Evolutionary conservation across 2,113 vertebrate genomes (phyloP).

Genomic region (Actenoides lindsayi): DNA sequence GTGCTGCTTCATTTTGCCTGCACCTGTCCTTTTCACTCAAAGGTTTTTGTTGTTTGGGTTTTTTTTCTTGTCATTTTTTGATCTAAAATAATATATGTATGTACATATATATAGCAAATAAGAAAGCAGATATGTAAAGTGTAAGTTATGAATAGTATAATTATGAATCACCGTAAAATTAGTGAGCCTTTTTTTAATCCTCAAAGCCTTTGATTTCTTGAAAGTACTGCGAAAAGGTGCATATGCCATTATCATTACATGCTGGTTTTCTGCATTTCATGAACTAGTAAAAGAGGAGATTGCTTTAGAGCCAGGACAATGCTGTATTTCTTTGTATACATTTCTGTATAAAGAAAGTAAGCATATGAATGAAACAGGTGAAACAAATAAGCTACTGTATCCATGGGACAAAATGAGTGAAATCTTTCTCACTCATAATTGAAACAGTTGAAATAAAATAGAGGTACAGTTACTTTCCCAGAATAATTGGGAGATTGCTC

Average conservation of each 20-base stretch:
- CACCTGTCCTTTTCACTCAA: not conserved
- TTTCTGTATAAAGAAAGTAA: not conserved
- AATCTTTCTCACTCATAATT: not conserved
- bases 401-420: not conserved
- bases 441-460: not conserved
- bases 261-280: not conserved
- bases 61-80: not conserved
- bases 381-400: not conserved
- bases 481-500: not conserved
- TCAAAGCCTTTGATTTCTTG: slow-evolving; percentile 43
- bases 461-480: not conserved
- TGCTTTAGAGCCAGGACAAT: not conserved
- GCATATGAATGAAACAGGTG: not conserved
- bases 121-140: not conserved
- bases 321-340: not conserved
- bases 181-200: not conserved
- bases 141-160: slow-evolving; percentile 16
- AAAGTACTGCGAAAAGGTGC: not conserved
- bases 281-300: not conserved
- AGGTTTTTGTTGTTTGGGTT: not conserved
- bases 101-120: not conserved
- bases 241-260: not conserved
- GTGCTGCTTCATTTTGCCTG: not conserved
- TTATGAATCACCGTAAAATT: slow-evolving; percentile 12
- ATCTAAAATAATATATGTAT: not conserved